A percentile compares a stretch with the other conserved stretches of the same genome.
Conservation (phyloP, 2,113 vertebrate species). For the Telmatochromis sp. region DNA sequence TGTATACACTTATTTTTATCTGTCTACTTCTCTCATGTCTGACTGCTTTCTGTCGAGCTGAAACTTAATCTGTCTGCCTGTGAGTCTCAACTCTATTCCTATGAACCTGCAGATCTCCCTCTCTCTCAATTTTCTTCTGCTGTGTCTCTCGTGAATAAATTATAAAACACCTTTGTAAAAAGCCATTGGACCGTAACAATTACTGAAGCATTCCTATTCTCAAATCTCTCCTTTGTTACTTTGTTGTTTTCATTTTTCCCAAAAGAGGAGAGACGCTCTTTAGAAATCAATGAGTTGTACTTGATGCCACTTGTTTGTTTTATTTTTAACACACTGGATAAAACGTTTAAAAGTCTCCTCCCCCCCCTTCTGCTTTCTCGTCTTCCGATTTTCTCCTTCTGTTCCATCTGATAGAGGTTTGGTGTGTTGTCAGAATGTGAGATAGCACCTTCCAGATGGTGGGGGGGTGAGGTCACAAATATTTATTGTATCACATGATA, state of each 20-base stretch:
- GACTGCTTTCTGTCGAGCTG: neutral
- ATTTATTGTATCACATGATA: neutral
- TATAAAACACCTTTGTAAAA: neutral
- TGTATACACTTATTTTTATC: neutral
- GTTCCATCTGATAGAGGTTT: neutral
- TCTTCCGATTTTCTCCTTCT: neutral
- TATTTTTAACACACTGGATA: neutral
- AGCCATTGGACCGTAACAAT: neutral
- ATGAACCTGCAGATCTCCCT: neutral
- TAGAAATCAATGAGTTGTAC: neutral
- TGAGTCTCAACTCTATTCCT: neutral
- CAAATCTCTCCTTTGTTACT: neutral
- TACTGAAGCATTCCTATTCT: neutral
- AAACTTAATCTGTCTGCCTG: neutral
- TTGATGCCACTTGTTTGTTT: neutral
- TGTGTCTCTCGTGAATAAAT: slow-evolving; percentile 5
- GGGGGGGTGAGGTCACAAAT: neutral
- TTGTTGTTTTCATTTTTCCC: neutral
- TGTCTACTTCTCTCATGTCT: neutral
- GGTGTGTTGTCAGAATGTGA: neutral
- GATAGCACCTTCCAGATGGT: neutral
- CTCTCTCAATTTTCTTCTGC: neutral
- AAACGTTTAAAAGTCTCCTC: neutral
- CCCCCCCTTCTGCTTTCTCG: neutral
- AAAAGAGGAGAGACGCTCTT: neutral